Evolutionary conservation across 1,140 invertebrate species (phyloP).

Genomic region (Campoletis sonorensis): DNA sequence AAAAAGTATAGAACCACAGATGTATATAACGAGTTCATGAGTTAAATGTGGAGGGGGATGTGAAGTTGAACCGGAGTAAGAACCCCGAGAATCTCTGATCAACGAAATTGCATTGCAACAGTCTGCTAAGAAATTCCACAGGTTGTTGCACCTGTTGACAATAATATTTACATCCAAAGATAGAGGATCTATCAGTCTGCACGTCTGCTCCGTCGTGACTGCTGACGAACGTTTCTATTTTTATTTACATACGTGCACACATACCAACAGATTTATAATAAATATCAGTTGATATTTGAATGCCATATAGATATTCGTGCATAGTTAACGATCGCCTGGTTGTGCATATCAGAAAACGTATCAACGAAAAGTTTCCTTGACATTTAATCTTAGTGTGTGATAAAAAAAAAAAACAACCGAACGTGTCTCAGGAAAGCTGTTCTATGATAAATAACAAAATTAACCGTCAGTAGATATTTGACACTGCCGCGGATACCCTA

Average conservation of each 20-base stretch:
- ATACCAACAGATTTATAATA: background rate
- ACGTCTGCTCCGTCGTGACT: slow-evolving; percentile 1
- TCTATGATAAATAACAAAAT: no score
- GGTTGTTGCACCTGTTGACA: slow-evolving; percentile 23
- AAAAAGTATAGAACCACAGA: background rate
- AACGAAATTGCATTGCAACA: slow-evolving; percentile 7
- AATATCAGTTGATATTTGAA: background rate
- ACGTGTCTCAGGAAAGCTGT: background rate
- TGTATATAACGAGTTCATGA: background rate
- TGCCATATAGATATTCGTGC: background rate
- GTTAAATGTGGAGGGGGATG: background rate
- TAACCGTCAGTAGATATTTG: no score
- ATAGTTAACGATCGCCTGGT: background rate
- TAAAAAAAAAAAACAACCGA: background rate
- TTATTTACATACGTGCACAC: background rate
- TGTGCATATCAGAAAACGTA: background rate
- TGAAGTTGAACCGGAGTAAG: background rate
- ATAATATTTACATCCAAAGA: slow-evolving; percentile 23
- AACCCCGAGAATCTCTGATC: background rate
- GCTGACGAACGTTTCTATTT: slow-evolving; percentile 2
- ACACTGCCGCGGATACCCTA: no score
- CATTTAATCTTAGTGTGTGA: background rate
- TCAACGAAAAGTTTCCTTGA: slow-evolving; percentile 4
- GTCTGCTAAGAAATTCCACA: slow-evolving; percentile 9
- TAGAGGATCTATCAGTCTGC: slow-evolving; percentile 16